phyloP scores from a whole-genome alignment of 2,113 vertebrate genomes.

The Sebastes schlegelii region DNA sequence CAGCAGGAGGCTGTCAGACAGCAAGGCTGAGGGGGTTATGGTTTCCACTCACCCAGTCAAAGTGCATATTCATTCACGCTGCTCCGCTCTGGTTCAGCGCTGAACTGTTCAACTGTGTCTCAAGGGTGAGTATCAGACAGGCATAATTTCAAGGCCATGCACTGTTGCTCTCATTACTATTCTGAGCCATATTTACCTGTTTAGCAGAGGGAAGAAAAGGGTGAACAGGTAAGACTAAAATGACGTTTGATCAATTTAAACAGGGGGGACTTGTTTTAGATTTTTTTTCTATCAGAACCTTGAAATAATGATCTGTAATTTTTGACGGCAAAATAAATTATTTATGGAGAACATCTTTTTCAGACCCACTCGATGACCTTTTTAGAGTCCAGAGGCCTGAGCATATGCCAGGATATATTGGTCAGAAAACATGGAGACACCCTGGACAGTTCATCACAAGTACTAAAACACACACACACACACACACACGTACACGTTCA shows the following conservation, averaged over 20 bases:
- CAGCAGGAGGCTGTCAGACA: slow-evolving; percentile 77
- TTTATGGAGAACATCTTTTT: slow-evolving; percentile 12
- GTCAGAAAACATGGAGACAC: background rate
- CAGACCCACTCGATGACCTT: background rate
- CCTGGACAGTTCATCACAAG: slow-evolving; percentile 8
- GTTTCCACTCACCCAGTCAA: slow-evolving; percentile 70
- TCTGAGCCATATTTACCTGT: slow-evolving; percentile 70
- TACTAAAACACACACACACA: background rate
- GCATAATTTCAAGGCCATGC: slow-evolving; percentile 75
- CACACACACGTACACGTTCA: background rate
- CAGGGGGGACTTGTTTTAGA: slow-evolving; percentile 13
- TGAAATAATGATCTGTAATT: slow-evolving; percentile 4
- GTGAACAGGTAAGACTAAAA: slow-evolving; percentile 20
- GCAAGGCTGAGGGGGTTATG: slow-evolving; percentile 54
- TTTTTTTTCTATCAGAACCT: slow-evolving; percentile 10
- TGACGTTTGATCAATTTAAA: slow-evolving; percentile 37
- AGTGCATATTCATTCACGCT: slow-evolving; percentile 74
- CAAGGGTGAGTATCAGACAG: slow-evolving; percentile 74
- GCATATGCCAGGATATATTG: background rate
- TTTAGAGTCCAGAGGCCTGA: background rate
- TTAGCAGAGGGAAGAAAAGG: slow-evolving; percentile 44
- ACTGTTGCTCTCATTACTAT: slow-evolving; percentile 74
- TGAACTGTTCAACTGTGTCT: slow-evolving; percentile 80
- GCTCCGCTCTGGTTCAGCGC: slow-evolving; percentile 68
- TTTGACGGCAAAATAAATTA: slow-evolving; percentile 16